Conservation (phyloP, 2,797 vertebrate genomes). For the Danio jaintianensis region DNA sequence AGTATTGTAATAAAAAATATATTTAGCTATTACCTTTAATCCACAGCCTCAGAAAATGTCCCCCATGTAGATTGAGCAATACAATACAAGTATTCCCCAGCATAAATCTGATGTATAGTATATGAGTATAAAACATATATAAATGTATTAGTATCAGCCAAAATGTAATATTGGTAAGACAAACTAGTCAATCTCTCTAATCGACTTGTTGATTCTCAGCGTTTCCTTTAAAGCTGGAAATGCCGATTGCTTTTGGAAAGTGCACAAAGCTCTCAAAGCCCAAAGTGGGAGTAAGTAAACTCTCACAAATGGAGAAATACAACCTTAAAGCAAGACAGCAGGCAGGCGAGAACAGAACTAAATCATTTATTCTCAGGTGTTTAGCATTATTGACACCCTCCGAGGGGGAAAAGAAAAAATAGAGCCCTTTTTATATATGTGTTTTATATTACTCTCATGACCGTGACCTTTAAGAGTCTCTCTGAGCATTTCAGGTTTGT, state of each 20-base stretch:
- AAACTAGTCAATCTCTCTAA: background rate
- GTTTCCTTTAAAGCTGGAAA: constrained; percentile 2
- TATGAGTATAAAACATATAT: too few relatives aligned
- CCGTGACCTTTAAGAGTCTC: constrained; percentile 31
- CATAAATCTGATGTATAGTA: too few relatives aligned
- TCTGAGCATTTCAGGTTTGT: constrained; percentile 34
- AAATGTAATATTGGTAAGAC: background rate
- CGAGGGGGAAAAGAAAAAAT: background rate
- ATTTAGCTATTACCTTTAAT: too few relatives aligned
- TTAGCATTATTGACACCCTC: constrained; percentile 4
- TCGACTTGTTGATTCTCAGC: background rate
- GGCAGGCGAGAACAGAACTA: background rate
- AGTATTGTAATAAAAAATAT: too few relatives aligned
- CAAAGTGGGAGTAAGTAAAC: constrained; percentile 13
- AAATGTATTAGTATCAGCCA: too few relatives aligned
- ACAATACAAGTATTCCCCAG: too few relatives aligned
- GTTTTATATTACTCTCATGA: constrained; percentile 30
- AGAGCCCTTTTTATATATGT: background rate
- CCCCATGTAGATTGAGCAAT: too few relatives aligned
- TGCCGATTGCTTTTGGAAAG: background rate
- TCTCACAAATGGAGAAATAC: background rate
- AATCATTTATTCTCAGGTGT: constrained; percentile 22
- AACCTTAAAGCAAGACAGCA: background rate
- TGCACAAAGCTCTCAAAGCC: constrained; percentile 10
- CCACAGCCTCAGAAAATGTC: too few relatives aligned